These are phyloP conservation scores for Pedionomus torquatus DNA, from an alignment of 2,113 vertebrate species.

Conservation along the genomic window DNA sequence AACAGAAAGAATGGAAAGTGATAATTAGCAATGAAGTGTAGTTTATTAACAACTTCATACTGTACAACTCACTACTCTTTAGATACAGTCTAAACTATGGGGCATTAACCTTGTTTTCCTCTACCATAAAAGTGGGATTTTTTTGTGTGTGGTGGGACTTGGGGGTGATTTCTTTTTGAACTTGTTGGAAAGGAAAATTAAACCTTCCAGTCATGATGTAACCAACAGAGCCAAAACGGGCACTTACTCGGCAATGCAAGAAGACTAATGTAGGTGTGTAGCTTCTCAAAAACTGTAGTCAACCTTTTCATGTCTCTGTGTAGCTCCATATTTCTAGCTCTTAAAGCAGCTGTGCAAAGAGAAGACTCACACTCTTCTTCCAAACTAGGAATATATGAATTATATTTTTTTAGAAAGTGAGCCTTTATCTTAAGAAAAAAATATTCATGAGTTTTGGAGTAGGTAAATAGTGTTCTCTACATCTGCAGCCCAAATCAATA, in stretches of 20 bases:
- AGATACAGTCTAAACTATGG: too few species aligned
- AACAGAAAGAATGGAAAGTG: not conserved
- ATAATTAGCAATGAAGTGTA: not conserved
- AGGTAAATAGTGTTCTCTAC: not conserved
- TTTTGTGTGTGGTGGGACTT: not conserved
- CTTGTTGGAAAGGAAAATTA: not conserved
- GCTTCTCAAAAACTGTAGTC: conserved; percentile 89
- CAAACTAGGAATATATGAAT: conserved; percentile 82
- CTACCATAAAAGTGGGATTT: too few species aligned
- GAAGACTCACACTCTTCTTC: conserved; percentile 93
- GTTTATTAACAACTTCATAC: not conserved
- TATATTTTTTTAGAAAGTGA: conserved; percentile 37
- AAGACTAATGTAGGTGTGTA: conserved; percentile 87
- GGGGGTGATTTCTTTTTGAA: not conserved
- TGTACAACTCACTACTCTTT: not conserved
- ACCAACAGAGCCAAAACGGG: not conserved
- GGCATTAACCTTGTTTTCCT: not conserved
- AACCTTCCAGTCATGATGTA: not conserved
- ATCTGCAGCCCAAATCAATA: not conserved
- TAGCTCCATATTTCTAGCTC: conserved; percentile 87
- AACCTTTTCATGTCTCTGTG: conserved; percentile 87
- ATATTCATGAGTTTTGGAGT: not conserved
- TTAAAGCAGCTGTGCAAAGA: conserved; percentile 88
- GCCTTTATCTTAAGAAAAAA: conserved; percentile 14
- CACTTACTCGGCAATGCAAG: conserved; percentile 92